Evolutionary conservation across 2,888 invertebrate genomes (phyloP).

Genomic region (Acrobasis suavella): DNA sequence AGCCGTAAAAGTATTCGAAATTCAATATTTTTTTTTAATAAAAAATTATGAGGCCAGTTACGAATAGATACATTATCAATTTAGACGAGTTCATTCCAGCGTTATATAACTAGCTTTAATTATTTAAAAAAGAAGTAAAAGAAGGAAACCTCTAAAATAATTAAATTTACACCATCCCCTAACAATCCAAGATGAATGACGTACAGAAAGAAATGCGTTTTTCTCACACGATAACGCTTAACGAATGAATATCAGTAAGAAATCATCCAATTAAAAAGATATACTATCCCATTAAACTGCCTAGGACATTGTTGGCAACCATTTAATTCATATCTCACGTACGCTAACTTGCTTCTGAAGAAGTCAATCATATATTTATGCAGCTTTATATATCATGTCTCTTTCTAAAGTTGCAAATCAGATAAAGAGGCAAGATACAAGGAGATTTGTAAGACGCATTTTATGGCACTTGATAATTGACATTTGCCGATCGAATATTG

Average conservation of each 20-base stretch:
- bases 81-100: too few relatives aligned
- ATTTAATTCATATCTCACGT: constrained; percentile 78
- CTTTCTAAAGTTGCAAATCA: constrained; percentile 20
- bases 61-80: too few relatives aligned
- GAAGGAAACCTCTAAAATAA: constrained; percentile 22
- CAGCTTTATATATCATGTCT: constrained; percentile 25
- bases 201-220: constrained; percentile 67
- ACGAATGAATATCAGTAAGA: constrained; percentile 63
- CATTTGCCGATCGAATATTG: constrained; percentile 12
- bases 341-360: constrained; percentile 41
- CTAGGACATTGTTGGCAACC: constrained; percentile 54
- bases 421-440: constrained; percentile 22
- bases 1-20: too few relatives aligned
- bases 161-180: constrained; percentile 34
- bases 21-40: too few relatives aligned
- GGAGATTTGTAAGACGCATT: constrained; percentile 31
- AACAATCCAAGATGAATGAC: constrained; percentile 61
- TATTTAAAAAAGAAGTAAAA: too few relatives aligned
- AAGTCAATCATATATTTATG: constrained; percentile 44
- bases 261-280: constrained; percentile 75
- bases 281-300: constrained; percentile 64
- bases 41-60: too few relatives aligned
- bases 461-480: constrained; percentile 26
- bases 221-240: constrained; percentile 61
- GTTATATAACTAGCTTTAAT: too few relatives aligned